A percentile compares a stretch with the other conserved stretches of the same genome.
phyloP scores from a whole-genome alignment of 2,797 vertebrate species.

The Melanitta fusca region DNA sequence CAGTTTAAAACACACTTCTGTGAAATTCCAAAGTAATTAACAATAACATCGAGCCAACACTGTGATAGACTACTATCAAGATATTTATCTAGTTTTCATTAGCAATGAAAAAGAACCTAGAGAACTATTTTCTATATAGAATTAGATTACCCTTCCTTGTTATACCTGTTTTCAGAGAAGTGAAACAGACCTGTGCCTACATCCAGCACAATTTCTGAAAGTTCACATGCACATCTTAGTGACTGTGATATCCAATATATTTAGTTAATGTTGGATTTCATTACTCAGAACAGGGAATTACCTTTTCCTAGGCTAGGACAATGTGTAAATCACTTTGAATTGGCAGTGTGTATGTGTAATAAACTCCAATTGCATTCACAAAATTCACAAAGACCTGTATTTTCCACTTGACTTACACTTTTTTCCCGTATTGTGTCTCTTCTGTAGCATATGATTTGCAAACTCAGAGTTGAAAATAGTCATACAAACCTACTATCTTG shows the following conservation, averaged over 20 bases:
- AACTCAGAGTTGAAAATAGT: not conserved
- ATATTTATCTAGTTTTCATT: not conserved
- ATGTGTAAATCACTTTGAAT: not conserved
- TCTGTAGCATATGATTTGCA: not conserved
- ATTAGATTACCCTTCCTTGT: not conserved
- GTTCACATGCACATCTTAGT: not conserved
- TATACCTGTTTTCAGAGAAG: not conserved
- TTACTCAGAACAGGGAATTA: not conserved
- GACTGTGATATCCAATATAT: not conserved
- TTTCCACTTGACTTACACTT: not conserved
- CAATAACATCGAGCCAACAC: not conserved
- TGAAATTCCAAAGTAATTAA: not conserved
- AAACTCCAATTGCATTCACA: not conserved
- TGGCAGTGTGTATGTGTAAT: not conserved
- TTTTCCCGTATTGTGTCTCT: not conserved
- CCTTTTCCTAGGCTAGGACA: not conserved
- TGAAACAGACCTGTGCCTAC: not conserved
- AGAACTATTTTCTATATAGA: not conserved
- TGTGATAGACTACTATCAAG: not conserved
- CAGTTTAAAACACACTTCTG: not conserved
- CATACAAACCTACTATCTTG: not conserved
- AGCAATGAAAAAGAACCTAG: not conserved
- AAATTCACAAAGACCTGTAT: rapidly evolving
- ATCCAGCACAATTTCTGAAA: not conserved
- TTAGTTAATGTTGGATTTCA: not conserved